These are phyloP conservation scores for Gryon sp. DNA, from an alignment of 1,140 invertebrate genomes.

Conservation along the genomic window DNA sequence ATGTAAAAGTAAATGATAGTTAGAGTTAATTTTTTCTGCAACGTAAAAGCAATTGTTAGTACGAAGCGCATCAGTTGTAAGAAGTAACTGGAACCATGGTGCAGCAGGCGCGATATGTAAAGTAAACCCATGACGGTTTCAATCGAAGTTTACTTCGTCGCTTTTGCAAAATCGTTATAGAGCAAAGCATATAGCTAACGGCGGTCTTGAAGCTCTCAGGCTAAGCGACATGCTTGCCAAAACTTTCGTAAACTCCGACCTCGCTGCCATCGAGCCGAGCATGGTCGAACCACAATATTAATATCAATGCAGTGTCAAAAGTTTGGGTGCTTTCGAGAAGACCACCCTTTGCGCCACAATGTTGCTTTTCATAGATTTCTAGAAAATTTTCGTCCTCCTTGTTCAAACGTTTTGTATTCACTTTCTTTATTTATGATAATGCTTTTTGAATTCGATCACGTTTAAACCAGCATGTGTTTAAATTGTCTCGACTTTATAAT, in stretches of 20 bases:
- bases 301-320: constrained; percentile 70
- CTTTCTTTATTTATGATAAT: constrained; percentile 16
- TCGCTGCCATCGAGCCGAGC: constrained; percentile 51
- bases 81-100: constrained; percentile 47
- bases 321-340: constrained; percentile 57
- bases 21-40: constrained; percentile 1
- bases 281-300: constrained; percentile 66
- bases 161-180: constrained; percentile 62
- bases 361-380: constrained; percentile 39
- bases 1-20: neutral
- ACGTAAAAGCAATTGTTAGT: neutral
- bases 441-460: neutral
- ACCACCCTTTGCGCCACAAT: constrained; percentile 7
- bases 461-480: too few relatives aligned
- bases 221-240: constrained; percentile 63
- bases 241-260: constrained; percentile 59
- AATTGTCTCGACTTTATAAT: too few relatives aligned
- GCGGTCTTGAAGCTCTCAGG: constrained; percentile 59
- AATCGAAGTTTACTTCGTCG: constrained; percentile 64
- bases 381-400: neutral
- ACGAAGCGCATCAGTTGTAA: constrained; percentile 45
- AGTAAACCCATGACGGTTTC: constrained; percentile 55
- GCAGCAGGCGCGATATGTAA: constrained; percentile 63
- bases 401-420: constrained; percentile 10
- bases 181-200: constrained; percentile 57